Percentiles rank a stretch among this genome's conserved stretches.
phyloP scores from a whole-genome alignment of 1,140 invertebrate species.

The Chrysomallon squamiferum region DNA sequence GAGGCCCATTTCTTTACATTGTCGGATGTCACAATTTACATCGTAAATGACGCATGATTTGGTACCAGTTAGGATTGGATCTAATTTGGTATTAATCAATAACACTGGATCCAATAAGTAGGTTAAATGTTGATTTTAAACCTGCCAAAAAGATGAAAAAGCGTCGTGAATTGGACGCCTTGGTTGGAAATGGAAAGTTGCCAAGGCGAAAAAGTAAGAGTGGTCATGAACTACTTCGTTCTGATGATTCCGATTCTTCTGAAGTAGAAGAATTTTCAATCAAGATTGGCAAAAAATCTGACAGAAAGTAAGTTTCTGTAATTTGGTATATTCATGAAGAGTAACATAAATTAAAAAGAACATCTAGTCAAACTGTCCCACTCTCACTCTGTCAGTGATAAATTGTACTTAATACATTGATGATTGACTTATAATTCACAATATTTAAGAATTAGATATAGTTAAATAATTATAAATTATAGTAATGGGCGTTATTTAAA shows the following conservation, averaged over 20 bases:
- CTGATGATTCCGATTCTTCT: conserved; percentile 57
- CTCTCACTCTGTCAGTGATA: background rate
- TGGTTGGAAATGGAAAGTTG: conserved; percentile 59
- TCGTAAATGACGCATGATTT: background rate
- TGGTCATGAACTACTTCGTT: conserved; percentile 56
- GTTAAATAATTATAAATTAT: background rate
- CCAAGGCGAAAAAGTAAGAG: conserved; percentile 48
- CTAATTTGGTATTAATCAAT: conserved; percentile 6
- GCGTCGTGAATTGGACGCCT: conserved; percentile 63
- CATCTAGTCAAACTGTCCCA: background rate
- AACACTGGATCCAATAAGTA: conserved; percentile 42
- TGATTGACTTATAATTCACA: background rate
- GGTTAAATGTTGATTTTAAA: conserved; percentile 60
- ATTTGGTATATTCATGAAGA: background rate
- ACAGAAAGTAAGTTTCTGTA: conserved; percentile 31
- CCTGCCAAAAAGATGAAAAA: conserved; percentile 65
- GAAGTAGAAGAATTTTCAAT: conserved; percentile 60
- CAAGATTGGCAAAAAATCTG: conserved; percentile 42
- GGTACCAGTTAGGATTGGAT: background rate
- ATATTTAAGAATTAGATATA: background rate
- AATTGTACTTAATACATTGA: background rate
- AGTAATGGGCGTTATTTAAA: background rate
- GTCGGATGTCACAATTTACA: conserved; percentile 10
- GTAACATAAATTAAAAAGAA: background rate
- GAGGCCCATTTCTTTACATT: no score